Evolutionary conservation across 1,140 invertebrate genomes (phyloP).

Genomic region (Asobara japonica): DNA sequence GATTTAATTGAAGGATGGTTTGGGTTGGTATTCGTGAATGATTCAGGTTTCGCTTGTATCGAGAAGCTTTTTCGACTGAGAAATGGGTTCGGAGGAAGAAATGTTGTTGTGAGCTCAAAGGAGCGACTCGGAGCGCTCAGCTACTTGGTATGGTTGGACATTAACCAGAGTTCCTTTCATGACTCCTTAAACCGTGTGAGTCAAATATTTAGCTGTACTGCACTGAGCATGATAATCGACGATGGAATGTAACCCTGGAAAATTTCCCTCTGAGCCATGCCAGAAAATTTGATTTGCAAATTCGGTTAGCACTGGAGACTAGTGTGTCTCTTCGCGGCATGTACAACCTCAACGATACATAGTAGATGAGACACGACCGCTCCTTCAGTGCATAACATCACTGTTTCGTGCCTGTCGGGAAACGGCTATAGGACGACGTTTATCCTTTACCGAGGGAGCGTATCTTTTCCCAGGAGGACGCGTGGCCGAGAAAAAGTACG

Average conservation of each 20-base stretch:
- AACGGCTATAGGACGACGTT: constrained; percentile 39
- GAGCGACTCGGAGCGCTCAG: too few relatives aligned
- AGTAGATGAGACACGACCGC: background rate
- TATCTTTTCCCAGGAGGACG: constrained; percentile 51
- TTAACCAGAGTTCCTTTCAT: too few relatives aligned
- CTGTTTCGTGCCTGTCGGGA: background rate
- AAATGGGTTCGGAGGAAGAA: too few relatives aligned
- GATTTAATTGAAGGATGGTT: too few relatives aligned
- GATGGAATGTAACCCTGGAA: constrained; percentile 34
- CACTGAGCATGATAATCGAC: constrained; percentile 4
- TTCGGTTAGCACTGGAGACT: constrained; percentile 46
- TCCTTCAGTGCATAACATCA: background rate
- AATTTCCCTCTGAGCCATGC: constrained; percentile 49
- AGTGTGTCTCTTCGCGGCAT: background rate
- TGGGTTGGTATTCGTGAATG: too few relatives aligned
- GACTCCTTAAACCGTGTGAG: background rate
- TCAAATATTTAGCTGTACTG: background rate
- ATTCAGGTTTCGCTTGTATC: too few relatives aligned
- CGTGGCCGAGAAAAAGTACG: constrained; percentile 58
- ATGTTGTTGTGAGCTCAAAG: too few relatives aligned
- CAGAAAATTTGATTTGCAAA: constrained; percentile 64
- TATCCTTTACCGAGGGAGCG: background rate
- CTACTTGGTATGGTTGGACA: too few relatives aligned
- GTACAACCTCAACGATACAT: constrained; percentile 3
- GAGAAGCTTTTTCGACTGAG: too few relatives aligned